phyloP scores from a whole-genome alignment of 2,797 vertebrate species.

The Acropternis orthonyx region DNA sequence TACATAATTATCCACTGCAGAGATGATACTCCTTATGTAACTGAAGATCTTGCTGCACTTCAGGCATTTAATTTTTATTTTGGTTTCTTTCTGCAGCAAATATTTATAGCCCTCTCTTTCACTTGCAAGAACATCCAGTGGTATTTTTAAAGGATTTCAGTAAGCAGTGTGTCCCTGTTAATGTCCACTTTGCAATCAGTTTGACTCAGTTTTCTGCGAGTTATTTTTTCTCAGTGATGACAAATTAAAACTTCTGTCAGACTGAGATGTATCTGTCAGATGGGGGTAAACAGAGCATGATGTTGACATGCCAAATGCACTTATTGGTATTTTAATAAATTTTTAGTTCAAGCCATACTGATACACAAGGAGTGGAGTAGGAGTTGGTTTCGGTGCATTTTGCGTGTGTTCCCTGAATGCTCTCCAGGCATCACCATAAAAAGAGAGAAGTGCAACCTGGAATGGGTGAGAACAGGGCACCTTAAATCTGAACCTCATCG shows the following conservation, averaged over 20 bases:
- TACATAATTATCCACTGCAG: not conserved
- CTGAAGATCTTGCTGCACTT: not conserved
- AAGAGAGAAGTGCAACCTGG: not conserved
- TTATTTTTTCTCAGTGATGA: conserved; percentile 12
- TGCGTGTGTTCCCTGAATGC: rapidly evolving
- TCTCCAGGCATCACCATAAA: not conserved
- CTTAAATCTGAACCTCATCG: not conserved
- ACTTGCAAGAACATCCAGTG: conserved; percentile 45
- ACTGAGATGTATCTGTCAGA: not conserved
- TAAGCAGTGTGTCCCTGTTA: conserved; percentile 31
- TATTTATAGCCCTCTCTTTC: conserved; percentile 58
- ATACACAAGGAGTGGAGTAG: rapidly evolving
- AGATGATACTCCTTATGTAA: conserved; percentile 14
- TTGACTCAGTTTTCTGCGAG: not conserved
- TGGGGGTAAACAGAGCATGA: not conserved
- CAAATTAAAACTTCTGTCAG: not conserved
- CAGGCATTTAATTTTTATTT: conserved; percentile 48
- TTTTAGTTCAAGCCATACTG: not conserved
- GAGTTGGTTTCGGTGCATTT: not conserved
- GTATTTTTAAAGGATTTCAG: conserved; percentile 53
- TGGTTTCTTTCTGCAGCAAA: conserved; percentile 23
- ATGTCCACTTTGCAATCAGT: conserved; percentile 24
- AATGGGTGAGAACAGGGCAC: not conserved
- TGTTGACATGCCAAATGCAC: not conserved
- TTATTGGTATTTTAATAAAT: not conserved